Evolutionary conservation across 2,113 vertebrate genomes (phyloP).

Genomic region (Columbina picui): DNA sequence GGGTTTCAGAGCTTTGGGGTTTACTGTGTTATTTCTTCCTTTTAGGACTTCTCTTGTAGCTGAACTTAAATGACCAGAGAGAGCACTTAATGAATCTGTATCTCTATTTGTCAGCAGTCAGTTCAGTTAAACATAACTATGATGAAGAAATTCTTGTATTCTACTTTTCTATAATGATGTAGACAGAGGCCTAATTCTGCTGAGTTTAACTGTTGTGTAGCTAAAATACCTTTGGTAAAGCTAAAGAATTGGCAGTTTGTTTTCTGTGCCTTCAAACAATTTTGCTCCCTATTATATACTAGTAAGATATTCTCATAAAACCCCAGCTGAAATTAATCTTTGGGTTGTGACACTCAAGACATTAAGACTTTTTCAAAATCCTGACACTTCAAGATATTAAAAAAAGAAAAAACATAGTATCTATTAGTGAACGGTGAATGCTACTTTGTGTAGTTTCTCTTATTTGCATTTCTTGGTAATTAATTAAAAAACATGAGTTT

Average conservation of each 20-base stretch:
- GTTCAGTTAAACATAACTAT: not conserved
- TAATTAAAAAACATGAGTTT: constrained; percentile 66
- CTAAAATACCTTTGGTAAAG: not conserved
- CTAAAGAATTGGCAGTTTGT: not conserved
- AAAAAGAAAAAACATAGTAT: not conserved
- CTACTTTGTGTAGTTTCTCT: constrained; percentile 14
- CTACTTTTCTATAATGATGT: not conserved
- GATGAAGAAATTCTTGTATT: constrained; percentile 21
- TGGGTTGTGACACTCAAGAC: constrained; percentile 45
- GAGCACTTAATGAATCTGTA: not conserved
- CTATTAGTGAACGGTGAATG: constrained; percentile 17
- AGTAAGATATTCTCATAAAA: constrained; percentile 35
- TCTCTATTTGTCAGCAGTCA: not conserved
- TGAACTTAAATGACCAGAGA: not conserved
- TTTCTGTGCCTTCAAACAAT: constrained; percentile 27
- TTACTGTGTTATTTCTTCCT: not conserved
- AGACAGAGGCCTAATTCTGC: not conserved
- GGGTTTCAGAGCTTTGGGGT: not conserved
- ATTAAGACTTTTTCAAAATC: constrained; percentile 17
- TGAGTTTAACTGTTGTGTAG: not conserved
- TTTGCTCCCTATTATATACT: not conserved
- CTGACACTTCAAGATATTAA: constrained; percentile 49
- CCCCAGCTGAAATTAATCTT: constrained; percentile 37
- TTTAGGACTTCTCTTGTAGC: not conserved
- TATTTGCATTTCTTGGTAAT: constrained; percentile 70